Evolutionary conservation across 2,888 invertebrate genomes (phyloP), one percentile per base, ranked within the genome.

Genomic region (Heliconius ethilla): DNA sequence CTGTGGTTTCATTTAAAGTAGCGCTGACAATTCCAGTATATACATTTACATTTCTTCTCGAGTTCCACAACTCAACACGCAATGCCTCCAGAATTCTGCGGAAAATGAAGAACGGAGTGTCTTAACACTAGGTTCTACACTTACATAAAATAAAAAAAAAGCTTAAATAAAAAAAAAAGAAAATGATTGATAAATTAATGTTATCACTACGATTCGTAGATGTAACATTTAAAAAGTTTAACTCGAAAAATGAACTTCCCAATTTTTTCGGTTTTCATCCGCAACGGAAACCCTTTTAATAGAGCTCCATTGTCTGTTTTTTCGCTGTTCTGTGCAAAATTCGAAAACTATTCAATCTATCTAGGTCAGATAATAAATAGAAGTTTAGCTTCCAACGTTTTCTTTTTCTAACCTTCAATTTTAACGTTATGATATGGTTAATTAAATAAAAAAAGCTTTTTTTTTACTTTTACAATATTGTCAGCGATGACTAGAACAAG

Each of bases 311-410:
- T 79, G 78, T 79, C 76, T 76, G 78, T 67, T 79, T 76, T 73
- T 76, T 79, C 74, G 76, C 78, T 76, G 76, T 76, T 79, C 76
- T 73, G 76, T 69, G 76, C 78, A 76, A 74, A 76, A 76, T 79
- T 79, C 69, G 76, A 79, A 78, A 78, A 79, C 76, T 73, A 73
- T 79, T 76, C 76, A 79, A 79, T 79, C 76, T 79, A 79, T 79
- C 76, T 74, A 79, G 78, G 78, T 79, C 78, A 79, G 67, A 76
- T 73, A 73, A 77, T 73, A 77, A 77, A 77, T 66, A 73, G 40
- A 65, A 73, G 73, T 67, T 77, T 67, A 67, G 73, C 59, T 67
- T 76, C 69, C 45, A 55, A 79, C 67, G 45, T 45, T 63, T 76
- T 73, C 29, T 40, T 73, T 59, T 72, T 74, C n/a, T 55, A 74